Evolutionary conservation across 2,888 invertebrate genomes (phyloP).

Genomic region (Pollenia angustigena): DNA sequence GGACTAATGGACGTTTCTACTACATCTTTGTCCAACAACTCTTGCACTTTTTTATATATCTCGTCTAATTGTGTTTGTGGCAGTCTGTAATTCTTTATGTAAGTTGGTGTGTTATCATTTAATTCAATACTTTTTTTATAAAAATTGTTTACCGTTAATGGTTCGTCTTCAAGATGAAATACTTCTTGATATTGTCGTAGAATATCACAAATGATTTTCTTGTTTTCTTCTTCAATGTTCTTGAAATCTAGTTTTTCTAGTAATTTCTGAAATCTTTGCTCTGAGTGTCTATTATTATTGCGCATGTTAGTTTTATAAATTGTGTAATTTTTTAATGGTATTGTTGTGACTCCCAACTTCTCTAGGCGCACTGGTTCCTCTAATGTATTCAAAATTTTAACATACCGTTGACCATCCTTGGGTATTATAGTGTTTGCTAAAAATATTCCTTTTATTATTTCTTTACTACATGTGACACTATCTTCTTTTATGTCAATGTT

Average conservation of each 20-base stretch:
- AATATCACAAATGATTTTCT: not conserved
- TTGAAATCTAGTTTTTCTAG: no score
- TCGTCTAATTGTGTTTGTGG: conserved; percentile 15
- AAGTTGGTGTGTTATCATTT: conserved; percentile 4
- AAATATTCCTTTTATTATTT: conserved; percentile 8
- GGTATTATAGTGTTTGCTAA: conserved; percentile 16
- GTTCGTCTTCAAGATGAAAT: conserved; percentile 29
- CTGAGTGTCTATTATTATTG: conserved; percentile 12
- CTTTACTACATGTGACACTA: not conserved
- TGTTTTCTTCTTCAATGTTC: no score
- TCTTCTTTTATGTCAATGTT: not conserved
- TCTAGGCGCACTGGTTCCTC: conserved; percentile 1
- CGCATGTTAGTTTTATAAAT: conserved; percentile 13
- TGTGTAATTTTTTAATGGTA: conserved; percentile 18
- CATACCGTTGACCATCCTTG: conserved; percentile 1
- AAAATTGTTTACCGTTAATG: conserved; percentile 23
- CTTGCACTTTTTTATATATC: conserved; percentile 3
- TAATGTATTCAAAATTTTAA: conserved; percentile 16
- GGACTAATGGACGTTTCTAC: conserved; percentile 4
- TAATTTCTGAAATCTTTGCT: not conserved
- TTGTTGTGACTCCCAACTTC: conserved; percentile 9
- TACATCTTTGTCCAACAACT: not conserved
- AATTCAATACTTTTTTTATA: conserved; percentile 9
- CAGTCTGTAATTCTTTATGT: conserved; percentile 12
- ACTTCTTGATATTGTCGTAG: conserved; percentile 34